Evolutionary conservation across 2,888 invertebrate genomes (phyloP), one percentile per base, ranked within the genome.

Genomic region (Sialis fuliginosa): DNA sequence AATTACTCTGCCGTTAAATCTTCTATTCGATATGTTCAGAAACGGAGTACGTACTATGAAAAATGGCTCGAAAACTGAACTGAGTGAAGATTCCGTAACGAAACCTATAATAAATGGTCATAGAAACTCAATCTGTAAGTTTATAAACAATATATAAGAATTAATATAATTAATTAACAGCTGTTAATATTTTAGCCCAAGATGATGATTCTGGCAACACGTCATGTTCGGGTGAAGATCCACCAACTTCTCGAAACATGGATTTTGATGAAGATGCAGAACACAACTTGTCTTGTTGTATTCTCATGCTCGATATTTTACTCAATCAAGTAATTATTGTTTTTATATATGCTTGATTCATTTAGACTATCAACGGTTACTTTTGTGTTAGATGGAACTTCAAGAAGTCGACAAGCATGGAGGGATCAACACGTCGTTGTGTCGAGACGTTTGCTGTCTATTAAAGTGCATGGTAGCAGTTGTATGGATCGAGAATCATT

Each of bases 261-360:
- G 80, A 81, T 57, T 82, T 81, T 48, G 79, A 81, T 52, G 72
- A 74, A 0, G 81, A 81, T 54, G 72, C 76, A 10, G 82, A 82
- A 57, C 69, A 81, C 46, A 89, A 91, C 62, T 70, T 95, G n/a
- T 87, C 88, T 1, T 95, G 95, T 60, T 96, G 92, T 62, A 90
- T 96, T 53, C 75, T 96, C 37, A 95, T 97, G 92, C 69, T 97
- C 52, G 97, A 98, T 60, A 84, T 96, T 54, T 68, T 95, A 43
- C 69, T 96, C 9, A 93, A 93, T 68, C 97, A 98, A 75, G 87
- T 86, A 52, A 52, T 51, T 42, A 30, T 46, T n/a, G n/a, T 2
- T 22, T 22, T 22, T 22, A 22, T 22, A 22, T 4, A 22, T 4
- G 4, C 22, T 22, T 22, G 22, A 22, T 7, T 37, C 2, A 7